Conservation (phyloP, 2,888 invertebrate species). For the Drosophila birchii region DNA sequence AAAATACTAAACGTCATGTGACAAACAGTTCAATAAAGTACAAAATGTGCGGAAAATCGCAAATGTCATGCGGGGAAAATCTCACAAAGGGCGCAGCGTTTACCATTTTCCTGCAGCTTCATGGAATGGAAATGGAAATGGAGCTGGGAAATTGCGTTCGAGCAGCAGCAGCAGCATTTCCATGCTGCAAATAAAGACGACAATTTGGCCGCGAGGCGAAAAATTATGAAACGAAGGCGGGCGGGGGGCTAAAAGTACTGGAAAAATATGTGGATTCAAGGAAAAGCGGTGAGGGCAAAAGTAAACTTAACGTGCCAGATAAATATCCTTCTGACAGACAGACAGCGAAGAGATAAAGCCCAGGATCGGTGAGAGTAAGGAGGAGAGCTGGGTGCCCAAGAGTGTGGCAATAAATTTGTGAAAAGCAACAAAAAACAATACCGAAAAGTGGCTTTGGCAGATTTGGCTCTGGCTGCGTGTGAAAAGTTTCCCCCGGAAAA, state of each 20-base stretch:
- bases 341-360: conserved; percentile 52
- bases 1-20: conserved; percentile 68
- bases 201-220: conserved; percentile 78
- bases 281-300: conserved; percentile 40
- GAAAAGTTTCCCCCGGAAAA: conserved; percentile 61
- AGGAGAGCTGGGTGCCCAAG: conserved; percentile 56
- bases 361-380: conserved; percentile 23
- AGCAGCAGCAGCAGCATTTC: conserved; percentile 68
- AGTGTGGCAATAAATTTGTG: conserved; percentile 76
- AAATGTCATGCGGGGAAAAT: conserved; percentile 75
- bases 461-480: conserved; percentile 66
- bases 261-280: conserved; percentile 13
- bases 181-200: conserved; percentile 77
- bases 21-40: conserved; percentile 82
- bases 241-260: conserved; percentile 32
- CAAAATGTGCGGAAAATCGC: conserved; percentile 83
- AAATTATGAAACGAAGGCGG: conserved; percentile 71
- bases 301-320: conserved; percentile 81
- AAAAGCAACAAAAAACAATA: conserved; percentile 74
- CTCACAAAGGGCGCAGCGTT: conserved; percentile 62
- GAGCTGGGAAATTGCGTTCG: conserved; percentile 51
- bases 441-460: conserved; percentile 53
- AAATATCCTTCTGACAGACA: conserved; percentile 78
- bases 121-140: conserved; percentile 71
- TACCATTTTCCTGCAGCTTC: conserved; percentile 55